These are phyloP conservation scores for Nothocercus julius DNA, from an alignment of 2,113 vertebrate species.

Conservation along the genomic window DNA sequence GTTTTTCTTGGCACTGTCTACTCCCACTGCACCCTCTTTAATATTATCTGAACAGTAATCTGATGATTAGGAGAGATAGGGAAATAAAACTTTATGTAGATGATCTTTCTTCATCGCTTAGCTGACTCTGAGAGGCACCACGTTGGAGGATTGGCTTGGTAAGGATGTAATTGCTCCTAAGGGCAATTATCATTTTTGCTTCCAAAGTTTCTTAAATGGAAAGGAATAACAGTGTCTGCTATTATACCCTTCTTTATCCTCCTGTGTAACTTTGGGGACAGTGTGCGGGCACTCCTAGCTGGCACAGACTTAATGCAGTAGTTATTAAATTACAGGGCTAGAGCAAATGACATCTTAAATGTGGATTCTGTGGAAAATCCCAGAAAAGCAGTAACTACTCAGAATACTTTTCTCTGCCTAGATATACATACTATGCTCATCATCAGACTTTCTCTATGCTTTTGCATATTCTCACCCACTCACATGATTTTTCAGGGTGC, in stretches of 20 bases:
- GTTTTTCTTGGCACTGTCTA: constrained; percentile 56
- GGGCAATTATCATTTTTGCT: constrained; percentile 51
- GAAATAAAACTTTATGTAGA: constrained; percentile 52
- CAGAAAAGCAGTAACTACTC: constrained; percentile 22
- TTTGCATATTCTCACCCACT: background rate
- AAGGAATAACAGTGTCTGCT: background rate
- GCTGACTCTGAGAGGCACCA: constrained; percentile 50
- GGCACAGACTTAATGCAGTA: constrained; percentile 47
- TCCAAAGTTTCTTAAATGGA: constrained; percentile 8
- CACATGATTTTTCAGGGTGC: background rate
- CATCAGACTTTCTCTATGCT: background rate
- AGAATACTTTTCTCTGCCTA: background rate
- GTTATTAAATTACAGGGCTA: constrained; percentile 62
- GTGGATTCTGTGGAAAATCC: constrained; percentile 59
- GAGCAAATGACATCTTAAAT: constrained; percentile 41
- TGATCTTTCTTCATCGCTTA: constrained; percentile 63
- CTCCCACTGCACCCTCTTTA: constrained; percentile 57
- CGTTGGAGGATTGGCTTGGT: constrained; percentile 47
- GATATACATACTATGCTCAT: background rate
- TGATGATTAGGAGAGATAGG: constrained; percentile 56
- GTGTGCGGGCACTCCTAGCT: constrained; percentile 13
- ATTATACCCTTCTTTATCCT: constrained; percentile 31
- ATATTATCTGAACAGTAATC: constrained; percentile 63
- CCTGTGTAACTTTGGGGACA: constrained; percentile 16
- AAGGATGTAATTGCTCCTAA: constrained; percentile 38